Conservation (phyloP, 1,140 invertebrate species). For the fruit fly (Drosophila melanogaster) region DNA sequence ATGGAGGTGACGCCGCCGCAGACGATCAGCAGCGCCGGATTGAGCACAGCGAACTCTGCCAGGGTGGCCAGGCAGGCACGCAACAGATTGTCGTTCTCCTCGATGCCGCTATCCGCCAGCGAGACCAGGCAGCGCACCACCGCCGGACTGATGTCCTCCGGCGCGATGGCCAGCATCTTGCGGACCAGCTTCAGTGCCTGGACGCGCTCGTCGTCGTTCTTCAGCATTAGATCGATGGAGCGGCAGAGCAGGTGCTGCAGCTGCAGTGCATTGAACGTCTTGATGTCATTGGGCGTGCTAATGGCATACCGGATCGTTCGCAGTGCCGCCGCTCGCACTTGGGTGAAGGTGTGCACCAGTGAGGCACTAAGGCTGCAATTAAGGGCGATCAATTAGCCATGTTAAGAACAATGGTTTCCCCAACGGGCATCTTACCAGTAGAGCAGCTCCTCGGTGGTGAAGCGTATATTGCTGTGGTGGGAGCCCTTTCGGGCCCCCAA, state of each 20-base stretch:
- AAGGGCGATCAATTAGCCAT: not conserved
- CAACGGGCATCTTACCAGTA: slow-evolving; percentile 88
- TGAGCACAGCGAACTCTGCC: slow-evolving; percentile 94
- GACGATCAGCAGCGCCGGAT: slow-evolving; percentile 91
- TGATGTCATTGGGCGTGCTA: slow-evolving; percentile 90
- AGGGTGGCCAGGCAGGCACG: slow-evolving; percentile 93
- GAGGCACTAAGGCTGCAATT: slow-evolving; percentile 90
- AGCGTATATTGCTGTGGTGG: slow-evolving; percentile 87
- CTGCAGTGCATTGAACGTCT: slow-evolving; percentile 91
- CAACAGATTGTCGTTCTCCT: slow-evolving; percentile 91
- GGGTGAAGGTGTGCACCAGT: slow-evolving; percentile 93
- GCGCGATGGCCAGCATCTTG: slow-evolving; percentile 79
- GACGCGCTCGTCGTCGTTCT: slow-evolving; percentile 95
- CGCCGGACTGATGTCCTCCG: slow-evolving; percentile 85
- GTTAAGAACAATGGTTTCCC: not conserved
- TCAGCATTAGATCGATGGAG: slow-evolving; percentile 92
- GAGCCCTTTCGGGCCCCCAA: slow-evolving; percentile 79
- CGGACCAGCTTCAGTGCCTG: slow-evolving; percentile 92
- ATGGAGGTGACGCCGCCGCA: slow-evolving; percentile 94
- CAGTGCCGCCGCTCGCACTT: slow-evolving; percentile 94
- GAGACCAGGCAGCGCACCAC: slow-evolving; percentile 91
- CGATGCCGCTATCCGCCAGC: slow-evolving; percentile 91
- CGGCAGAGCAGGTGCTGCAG: slow-evolving; percentile 91
- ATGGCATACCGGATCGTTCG: slow-evolving; percentile 94
- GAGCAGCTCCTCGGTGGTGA: slow-evolving; percentile 91